phyloP scores from a whole-genome alignment of 2,113 vertebrate species.

The Megaceryle maxima region DNA sequence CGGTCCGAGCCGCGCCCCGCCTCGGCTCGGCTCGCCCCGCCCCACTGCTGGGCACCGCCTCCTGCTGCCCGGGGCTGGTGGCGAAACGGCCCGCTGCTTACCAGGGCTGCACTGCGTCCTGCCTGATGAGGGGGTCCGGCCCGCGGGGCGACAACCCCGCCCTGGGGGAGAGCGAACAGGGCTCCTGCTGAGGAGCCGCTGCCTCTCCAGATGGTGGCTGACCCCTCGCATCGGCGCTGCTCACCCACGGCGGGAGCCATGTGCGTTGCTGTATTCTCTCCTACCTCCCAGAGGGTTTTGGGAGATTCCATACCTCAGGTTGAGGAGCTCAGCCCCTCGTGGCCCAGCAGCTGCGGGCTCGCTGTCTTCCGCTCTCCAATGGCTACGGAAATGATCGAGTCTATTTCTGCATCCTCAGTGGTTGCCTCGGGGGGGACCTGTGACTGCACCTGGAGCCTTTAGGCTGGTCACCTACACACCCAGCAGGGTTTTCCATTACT shows the following conservation, averaged over 20 bases:
- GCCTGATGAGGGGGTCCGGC: neutral
- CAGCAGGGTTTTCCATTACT: neutral
- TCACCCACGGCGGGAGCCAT: fast-evolving
- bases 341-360: fast-evolving
- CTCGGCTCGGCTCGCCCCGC: neutral
- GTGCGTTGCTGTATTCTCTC: fast-evolving
- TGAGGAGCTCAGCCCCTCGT: neutral
- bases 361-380: neutral
- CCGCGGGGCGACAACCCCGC: no score
- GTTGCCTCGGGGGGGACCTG: fast-evolving
- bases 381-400: neutral
- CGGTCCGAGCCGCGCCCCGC: neutral
- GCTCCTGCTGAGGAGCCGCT: fast-evolving
- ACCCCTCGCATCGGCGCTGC: no score
- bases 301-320: fast-evolving
- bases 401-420: neutral
- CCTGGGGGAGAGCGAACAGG: fast-evolving
- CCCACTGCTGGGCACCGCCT: neutral
- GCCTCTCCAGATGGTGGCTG: fast-evolving
- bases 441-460: neutral
- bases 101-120: neutral
- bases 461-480: neutral
- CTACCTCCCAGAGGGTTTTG: fast-evolving
- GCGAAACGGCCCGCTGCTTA: no score
- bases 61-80: neutral